A percentile compares a stretch with the other conserved stretches of the same genome.
These are phyloP conservation scores for Mus pahari DNA, from an alignment of 2,113 vertebrate species.

Conservation along the genomic window DNA sequence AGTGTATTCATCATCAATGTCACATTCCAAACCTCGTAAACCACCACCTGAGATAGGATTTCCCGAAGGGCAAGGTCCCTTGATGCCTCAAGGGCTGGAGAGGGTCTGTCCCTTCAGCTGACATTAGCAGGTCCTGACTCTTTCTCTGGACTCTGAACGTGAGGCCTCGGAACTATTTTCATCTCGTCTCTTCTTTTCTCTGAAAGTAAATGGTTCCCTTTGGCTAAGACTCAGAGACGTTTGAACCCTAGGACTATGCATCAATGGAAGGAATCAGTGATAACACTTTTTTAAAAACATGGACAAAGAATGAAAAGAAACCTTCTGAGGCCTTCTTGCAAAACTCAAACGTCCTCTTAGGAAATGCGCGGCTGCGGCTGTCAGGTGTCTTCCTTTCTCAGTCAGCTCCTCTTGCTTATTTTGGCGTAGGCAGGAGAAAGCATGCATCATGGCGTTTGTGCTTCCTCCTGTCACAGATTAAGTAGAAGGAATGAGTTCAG, in stretches of 20 bases:
- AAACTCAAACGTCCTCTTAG: neutral
- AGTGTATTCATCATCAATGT: neutral
- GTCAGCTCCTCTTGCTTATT: slow-evolving; percentile 28
- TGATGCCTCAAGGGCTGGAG: neutral
- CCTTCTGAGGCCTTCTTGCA: neutral
- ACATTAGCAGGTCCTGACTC: neutral
- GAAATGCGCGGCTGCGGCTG: neutral
- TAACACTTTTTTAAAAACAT: slow-evolving; percentile 10
- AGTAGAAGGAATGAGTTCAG: slow-evolving; percentile 11
- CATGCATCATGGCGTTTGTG: neutral
- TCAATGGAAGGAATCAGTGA: slow-evolving; percentile 14
- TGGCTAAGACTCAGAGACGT: neutral
- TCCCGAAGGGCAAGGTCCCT: neutral
- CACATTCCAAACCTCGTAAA: neutral
- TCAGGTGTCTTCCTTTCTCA: neutral
- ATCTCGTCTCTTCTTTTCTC: neutral
- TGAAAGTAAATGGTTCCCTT: neutral
- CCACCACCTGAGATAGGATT: neutral
- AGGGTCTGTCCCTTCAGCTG: neutral
- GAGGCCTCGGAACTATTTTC: neutral
- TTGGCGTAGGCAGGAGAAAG: neutral
- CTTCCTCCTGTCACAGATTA: slow-evolving; percentile 31
- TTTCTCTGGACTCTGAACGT: neutral
- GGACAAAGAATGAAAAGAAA: slow-evolving; percentile 2
- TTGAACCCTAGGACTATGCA: neutral